Evolutionary conservation across 2,113 vertebrate genomes (phyloP).

Genomic region (Carollia perspicillata): DNA sequence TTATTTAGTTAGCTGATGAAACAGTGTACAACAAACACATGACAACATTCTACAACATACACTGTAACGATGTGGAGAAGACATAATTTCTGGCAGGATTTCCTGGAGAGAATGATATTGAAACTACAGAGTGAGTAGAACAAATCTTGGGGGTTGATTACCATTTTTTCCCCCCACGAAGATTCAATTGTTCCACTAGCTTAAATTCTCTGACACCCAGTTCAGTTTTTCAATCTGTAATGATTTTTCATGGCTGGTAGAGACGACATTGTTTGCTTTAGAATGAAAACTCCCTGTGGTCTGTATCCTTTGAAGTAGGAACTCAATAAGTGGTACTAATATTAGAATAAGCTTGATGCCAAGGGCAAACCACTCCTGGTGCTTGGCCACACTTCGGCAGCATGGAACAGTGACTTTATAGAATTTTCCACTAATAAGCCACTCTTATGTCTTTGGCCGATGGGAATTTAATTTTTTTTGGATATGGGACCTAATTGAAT

Average conservation of each 20-base stretch:
- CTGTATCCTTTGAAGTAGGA: conserved; percentile 25
- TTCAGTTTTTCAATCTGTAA: background rate
- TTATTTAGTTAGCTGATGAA: background rate
- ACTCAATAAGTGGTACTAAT: conserved; percentile 28
- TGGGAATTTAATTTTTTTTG: conserved; percentile 46
- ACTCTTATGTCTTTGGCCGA: conserved; percentile 19
- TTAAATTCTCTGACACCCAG: background rate
- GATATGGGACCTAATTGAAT: conserved; percentile 41
- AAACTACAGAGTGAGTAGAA: background rate
- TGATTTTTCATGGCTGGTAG: conserved; percentile 1
- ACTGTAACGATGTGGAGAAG: background rate
- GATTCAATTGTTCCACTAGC: background rate
- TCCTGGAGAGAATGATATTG: background rate
- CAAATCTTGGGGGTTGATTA: background rate
- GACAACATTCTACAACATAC: background rate
- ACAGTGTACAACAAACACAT: background rate
- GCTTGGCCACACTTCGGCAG: background rate
- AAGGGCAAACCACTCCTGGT: background rate
- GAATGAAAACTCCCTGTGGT: background rate
- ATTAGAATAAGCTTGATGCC: conserved; percentile 53
- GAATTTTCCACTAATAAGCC: conserved; percentile 38
- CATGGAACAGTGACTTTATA: conserved; percentile 28
- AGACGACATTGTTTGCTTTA: conserved; percentile 35
- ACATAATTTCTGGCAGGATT: background rate
- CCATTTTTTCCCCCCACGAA: background rate